Percentiles rank a stretch among this genome's conserved stretches.
These are phyloP conservation scores for Tenrec ecaudatus DNA, from an alignment of 2,113 vertebrate species.

Conservation along the genomic window DNA sequence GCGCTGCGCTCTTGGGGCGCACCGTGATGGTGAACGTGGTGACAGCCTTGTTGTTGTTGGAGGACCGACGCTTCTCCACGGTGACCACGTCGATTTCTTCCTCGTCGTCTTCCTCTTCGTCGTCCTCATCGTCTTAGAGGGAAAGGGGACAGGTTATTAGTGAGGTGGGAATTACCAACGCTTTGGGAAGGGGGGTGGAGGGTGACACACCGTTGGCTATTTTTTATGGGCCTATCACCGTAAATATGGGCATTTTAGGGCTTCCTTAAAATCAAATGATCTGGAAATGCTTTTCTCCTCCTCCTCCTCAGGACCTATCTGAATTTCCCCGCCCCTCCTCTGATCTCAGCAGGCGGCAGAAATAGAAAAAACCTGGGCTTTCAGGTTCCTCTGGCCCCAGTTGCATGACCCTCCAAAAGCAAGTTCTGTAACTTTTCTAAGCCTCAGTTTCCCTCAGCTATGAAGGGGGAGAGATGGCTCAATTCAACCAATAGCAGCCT, in stretches of 20 bases:
- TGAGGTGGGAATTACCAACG: no score
- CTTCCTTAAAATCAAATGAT: background rate
- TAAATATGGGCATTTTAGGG: fast-evolving
- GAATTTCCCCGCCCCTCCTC: background rate
- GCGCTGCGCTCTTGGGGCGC: conserved; percentile 84
- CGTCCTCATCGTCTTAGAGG: conserved; percentile 91
- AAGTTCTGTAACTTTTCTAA: background rate
- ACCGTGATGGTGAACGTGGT: conserved; percentile 90
- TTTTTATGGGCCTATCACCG: background rate
- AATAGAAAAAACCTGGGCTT: background rate
- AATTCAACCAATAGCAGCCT: background rate
- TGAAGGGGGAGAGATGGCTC: background rate
- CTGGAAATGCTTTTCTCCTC: background rate
- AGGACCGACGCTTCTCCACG: conserved; percentile 94
- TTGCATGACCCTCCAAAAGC: no score
- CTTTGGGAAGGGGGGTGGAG: no score
- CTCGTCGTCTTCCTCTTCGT: conserved; percentile 93
- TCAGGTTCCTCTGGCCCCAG: background rate
- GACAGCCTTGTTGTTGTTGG: conserved; percentile 86
- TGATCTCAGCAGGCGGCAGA: background rate
- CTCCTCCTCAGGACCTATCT: background rate
- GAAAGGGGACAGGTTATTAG: conserved; percentile 45
- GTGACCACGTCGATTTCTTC: conserved; percentile 98
- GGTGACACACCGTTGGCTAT: background rate
- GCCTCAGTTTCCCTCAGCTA: background rate